Percentiles rank a stretch among this genome's conserved stretches.
Evolutionary conservation across 2,797 vertebrate species (phyloP).

Genomic region (Sebastes reedi): DNA sequence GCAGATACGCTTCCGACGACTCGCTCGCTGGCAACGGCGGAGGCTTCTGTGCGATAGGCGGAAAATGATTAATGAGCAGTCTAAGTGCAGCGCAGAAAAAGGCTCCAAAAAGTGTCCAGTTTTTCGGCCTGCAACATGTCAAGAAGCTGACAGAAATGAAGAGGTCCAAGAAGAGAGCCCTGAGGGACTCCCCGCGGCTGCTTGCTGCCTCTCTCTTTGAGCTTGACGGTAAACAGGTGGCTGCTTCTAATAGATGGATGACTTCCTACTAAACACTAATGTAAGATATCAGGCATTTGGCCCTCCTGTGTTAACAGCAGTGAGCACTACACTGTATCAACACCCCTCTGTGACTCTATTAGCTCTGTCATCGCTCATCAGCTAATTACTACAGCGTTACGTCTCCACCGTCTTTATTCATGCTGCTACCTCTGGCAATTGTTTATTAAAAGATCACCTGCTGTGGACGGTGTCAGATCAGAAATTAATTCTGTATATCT

Average conservation of each 20-base stretch:
- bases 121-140: slow-evolving; percentile 22
- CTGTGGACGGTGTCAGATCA: slow-evolving; percentile 8
- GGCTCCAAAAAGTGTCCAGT: slow-evolving; percentile 22
- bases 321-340: slow-evolving; percentile 40
- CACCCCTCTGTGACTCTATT: slow-evolving; percentile 59
- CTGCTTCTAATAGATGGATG: slow-evolving; percentile 54
- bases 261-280: slow-evolving; percentile 48
- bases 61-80: slow-evolving; percentile 77
- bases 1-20: slow-evolving; percentile 26
- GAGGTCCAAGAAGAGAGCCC: slow-evolving; percentile 27
- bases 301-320: slow-evolving; percentile 50
- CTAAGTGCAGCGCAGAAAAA: slow-evolving; percentile 55
- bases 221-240: slow-evolving; percentile 68
- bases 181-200: slow-evolving; percentile 47
- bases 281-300: slow-evolving; percentile 40
- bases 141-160: slow-evolving; percentile 37
- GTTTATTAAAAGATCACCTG: slow-evolving; percentile 19
- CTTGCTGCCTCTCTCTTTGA: slow-evolving; percentile 3
- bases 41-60: slow-evolving; percentile 59
- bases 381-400: slow-evolving; percentile 56
- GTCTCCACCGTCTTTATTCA: slow-evolving; percentile 9
- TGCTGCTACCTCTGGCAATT: slow-evolving; percentile 9
- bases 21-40: slow-evolving; percentile 35
- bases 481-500: not conserved
- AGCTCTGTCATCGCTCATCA: slow-evolving; percentile 60